Percentiles rank a stretch among this genome's conserved stretches.
Conservation (phyloP, 2,797 vertebrate species). For the Chanos chanos region DNA sequence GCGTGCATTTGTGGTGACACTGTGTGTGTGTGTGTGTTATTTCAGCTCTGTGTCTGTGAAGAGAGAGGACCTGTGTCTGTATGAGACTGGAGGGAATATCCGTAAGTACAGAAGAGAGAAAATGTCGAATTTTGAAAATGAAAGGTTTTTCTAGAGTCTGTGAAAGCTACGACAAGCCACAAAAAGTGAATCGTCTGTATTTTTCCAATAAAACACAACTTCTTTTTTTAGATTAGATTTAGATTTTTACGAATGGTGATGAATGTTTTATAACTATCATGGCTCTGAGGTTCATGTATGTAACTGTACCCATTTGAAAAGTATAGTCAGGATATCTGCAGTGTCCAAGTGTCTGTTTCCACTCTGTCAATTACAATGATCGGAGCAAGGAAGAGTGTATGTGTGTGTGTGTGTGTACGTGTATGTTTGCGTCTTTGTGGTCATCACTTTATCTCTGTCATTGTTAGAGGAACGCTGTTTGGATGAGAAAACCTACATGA, state of each 20-base stretch:
- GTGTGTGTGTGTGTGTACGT: neutral
- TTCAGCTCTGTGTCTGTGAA: conserved; percentile 68
- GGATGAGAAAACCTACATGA: conserved; percentile 88
- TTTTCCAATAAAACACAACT: too few relatives aligned
- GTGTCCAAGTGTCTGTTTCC: too few relatives aligned
- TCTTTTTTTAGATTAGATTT: too few relatives aligned
- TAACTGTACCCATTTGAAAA: too few relatives aligned
- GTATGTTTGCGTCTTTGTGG: neutral
- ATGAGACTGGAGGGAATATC: conserved; percentile 87
- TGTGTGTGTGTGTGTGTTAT: conserved; percentile 18
- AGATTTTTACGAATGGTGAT: neutral
- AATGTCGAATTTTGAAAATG: neutral
- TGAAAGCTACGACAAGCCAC: too few relatives aligned
- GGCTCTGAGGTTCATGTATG: neutral
- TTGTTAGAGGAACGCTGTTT: conserved; percentile 86
- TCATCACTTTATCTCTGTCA: neutral
- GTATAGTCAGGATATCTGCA: too few relatives aligned
- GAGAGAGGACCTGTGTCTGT: conserved; percentile 78
- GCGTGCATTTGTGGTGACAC: neutral
- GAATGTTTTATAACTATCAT: neutral
- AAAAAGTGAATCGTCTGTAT: too few relatives aligned
- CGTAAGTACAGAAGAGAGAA: conserved; percentile 64
- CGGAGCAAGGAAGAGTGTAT: neutral
- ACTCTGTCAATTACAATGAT: too few relatives aligned
- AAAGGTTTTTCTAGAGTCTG: neutral